Conservation (phyloP, 2,888 invertebrate species). For the Autographa pulchrina region DNA sequence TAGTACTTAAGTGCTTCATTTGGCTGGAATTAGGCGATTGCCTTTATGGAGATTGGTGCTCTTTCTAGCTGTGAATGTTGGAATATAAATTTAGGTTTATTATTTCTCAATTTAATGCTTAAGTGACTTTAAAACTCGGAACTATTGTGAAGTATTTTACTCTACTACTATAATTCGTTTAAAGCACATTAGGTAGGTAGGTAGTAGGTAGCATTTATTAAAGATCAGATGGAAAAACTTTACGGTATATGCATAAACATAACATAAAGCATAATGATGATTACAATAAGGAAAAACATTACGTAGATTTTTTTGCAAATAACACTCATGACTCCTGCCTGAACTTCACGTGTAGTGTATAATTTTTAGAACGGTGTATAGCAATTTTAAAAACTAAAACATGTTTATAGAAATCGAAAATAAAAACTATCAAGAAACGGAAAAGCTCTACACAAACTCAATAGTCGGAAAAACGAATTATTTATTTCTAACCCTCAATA, state of each 20-base stretch:
- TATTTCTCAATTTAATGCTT: background rate
- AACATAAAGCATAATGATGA: no score
- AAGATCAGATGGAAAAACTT: no score
- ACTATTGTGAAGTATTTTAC: constrained; percentile 15
- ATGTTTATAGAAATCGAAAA: constrained; percentile 12
- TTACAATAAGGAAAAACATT: no score
- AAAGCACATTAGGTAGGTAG: no score
- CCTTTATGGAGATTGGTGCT: constrained; percentile 15
- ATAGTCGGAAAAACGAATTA: constrained; percentile 25
- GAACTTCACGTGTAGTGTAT: no score
- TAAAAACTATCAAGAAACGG: constrained; percentile 20
- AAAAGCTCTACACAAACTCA: constrained; percentile 23
- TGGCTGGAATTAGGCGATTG: constrained; percentile 51
- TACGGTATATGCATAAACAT: no score
- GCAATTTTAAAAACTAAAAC: background rate
- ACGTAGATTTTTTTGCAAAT: no score
- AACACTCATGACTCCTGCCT: no score
- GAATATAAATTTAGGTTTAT: constrained; percentile 1
- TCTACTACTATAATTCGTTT: no score
- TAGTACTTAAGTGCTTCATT: constrained; percentile 59
- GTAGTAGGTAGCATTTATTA: no score
- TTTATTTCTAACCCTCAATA: constrained; percentile 46
- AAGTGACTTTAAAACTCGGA: constrained; percentile 41
- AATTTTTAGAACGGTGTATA: no score
- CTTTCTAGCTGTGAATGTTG: constrained; percentile 11